Evolutionary conservation across 2,888 invertebrate genomes (phyloP), one percentile per base, ranked within the genome.

Genomic region (Lycaena phlaeas): DNA sequence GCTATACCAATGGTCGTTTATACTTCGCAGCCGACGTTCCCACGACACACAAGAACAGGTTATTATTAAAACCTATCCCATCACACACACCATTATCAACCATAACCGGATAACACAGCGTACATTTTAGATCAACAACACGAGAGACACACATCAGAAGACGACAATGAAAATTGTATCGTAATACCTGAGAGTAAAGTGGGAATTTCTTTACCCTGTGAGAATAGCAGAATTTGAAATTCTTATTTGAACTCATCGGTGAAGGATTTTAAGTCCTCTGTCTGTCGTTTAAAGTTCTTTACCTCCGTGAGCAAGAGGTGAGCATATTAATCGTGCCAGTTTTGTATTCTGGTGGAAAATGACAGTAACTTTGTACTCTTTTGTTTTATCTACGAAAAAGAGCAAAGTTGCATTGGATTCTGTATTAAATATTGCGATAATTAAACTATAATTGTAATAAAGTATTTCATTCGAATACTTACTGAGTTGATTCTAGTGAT

Each of bases 1-100:
- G 81, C 82, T 69, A 77, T 75, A 76, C 79, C 75, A 76, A 75
- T 75, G 67, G 76, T 65, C 78, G 76, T 79, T 81, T 81, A 81
- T 76, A 76, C 74, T 64, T 75, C 79, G 81, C 81, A 74, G 79
- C 71, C 73, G n/a, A 54, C 70, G 82, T 84, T 84, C 82, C 82
- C 82, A 84, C 82, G 82, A 71, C 76, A 66, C n/a, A 68, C 69
- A 64, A 64, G 77, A 81, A 82, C 82, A 71, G 72, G 82, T 82
- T 81, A 82, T 84, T 82, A 82, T 81, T 81, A 81, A 81, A 81
- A 79, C 79, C 70, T 67, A 69, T 68, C 67, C 45, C 54, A 44
- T 7, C 26, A 42, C 50, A 37, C 68, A 65, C 47, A 42, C 45
- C 28, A 75, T 57, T 61, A 52, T 51, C 49, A 50, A 63, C 68